Conservation (phyloP, 2,888 invertebrate species). For the Drosophila melanosoma region DNA sequence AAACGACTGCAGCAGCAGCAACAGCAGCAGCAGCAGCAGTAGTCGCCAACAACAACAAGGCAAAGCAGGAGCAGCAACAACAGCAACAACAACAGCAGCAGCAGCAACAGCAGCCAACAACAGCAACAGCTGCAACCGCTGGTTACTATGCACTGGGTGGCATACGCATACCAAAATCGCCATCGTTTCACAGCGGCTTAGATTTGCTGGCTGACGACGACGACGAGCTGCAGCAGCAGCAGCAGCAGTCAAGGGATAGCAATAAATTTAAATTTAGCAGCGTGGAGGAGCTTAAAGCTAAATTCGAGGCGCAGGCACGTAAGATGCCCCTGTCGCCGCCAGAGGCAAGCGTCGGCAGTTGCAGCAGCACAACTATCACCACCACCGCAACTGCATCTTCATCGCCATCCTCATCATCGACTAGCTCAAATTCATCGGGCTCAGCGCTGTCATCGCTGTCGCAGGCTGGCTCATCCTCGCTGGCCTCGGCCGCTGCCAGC, state of each 20-base stretch:
- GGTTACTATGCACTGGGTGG: constrained; percentile 85
- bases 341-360: constrained; percentile 44
- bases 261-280: constrained; percentile 67
- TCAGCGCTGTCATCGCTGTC: constrained; percentile 70
- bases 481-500: constrained; percentile 65
- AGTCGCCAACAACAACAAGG: constrained; percentile 36
- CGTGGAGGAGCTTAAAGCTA: constrained; percentile 80
- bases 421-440: constrained; percentile 71
- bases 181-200: constrained; percentile 94
- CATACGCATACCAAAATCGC: constrained; percentile 91
- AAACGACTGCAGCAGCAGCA: constrained; percentile 52
- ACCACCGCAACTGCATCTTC: constrained; percentile 54
- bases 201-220: constrained; percentile 88
- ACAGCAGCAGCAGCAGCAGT: constrained; percentile 35
- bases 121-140: constrained; percentile 30
- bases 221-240: constrained; percentile 37
- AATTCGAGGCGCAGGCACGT: constrained; percentile 71
- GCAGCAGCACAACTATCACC: constrained; percentile 24
- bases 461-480: constrained; percentile 68
- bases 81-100: constrained; percentile 27
- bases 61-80: constrained; percentile 31
- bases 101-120: constrained; percentile 13
- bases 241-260: constrained; percentile 28
- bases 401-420: constrained; percentile 69
- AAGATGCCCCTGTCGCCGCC: constrained; percentile 81